Percentiles rank a stretch among this genome's conserved stretches.
Conservation (phyloP, 2,888 invertebrate genomes). For the Tetragonula carbonaria region DNA sequence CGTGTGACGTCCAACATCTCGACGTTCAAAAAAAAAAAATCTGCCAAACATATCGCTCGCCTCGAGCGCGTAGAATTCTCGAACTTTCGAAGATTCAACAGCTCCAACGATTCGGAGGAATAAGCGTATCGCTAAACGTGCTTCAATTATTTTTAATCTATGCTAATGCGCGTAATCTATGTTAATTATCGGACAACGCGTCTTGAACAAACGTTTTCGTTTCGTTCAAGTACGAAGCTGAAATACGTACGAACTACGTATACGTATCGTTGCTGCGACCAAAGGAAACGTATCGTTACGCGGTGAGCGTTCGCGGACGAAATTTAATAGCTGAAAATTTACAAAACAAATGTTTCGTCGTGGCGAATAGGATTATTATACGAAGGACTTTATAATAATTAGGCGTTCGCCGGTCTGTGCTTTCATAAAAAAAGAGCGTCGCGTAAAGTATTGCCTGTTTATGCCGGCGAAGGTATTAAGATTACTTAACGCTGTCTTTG, state of each 20-base stretch:
- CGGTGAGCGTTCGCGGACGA: neutral
- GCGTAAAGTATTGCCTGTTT: slow-evolving; percentile 38
- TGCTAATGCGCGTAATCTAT: too few relatives aligned
- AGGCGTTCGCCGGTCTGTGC: neutral
- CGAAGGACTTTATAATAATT: slow-evolving; percentile 35
- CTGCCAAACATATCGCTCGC: neutral
- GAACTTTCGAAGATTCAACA: neutral
- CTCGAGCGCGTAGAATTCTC: neutral
- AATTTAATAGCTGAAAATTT: slow-evolving; percentile 45
- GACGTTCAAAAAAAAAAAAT: too few relatives aligned
- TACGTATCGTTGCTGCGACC: neutral
- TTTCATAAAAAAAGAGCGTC: slow-evolving; percentile 23
- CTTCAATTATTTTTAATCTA: too few relatives aligned
- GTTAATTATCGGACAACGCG: too few relatives aligned
- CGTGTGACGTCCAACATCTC: neutral
- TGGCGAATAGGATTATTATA: slow-evolving; percentile 48
- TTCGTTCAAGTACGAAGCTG: neutral
- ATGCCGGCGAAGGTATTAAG: slow-evolving; percentile 30
- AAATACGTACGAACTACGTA: neutral
- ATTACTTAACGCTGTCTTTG: slow-evolving; percentile 31
- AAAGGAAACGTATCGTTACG: neutral
- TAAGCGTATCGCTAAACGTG: too few relatives aligned
- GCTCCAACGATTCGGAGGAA: neutral
- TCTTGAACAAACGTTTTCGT: too few relatives aligned
- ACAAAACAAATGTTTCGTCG: slow-evolving; percentile 32